phyloP scores from a whole-genome alignment of 2,113 vertebrate species.

The Carlito syrichta region DNA sequence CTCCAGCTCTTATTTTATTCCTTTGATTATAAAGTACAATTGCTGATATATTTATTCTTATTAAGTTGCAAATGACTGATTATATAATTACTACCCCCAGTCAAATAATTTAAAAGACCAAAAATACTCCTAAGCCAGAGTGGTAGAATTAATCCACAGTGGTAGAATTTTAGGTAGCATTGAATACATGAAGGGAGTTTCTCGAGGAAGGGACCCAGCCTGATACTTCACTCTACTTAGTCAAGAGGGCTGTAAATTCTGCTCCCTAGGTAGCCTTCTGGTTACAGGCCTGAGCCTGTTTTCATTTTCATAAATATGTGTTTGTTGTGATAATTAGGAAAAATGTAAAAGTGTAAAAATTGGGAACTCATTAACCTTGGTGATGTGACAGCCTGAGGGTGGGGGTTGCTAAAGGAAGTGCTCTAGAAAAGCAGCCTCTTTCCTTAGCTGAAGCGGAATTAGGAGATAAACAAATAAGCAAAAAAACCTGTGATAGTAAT shows the following conservation, averaged over 20 bases:
- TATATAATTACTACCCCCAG: not conserved
- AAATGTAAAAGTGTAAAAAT: slow-evolving; percentile 45
- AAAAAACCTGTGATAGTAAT: slow-evolving; percentile 22
- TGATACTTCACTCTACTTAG: not conserved
- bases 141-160: not conserved
- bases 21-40: not conserved
- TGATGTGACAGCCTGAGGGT: not conserved
- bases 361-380: slow-evolving; percentile 21
- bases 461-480: not conserved
- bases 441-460: not conserved
- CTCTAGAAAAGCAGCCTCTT: not conserved
- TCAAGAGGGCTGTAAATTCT: not conserved
- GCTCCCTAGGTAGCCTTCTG: not conserved
- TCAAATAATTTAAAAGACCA: not conserved
- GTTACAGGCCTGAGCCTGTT: not conserved
- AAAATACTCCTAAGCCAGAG: not conserved
- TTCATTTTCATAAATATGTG: slow-evolving; percentile 39
- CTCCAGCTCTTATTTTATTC: not conserved
- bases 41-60: not conserved
- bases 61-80: slow-evolving; percentile 11
- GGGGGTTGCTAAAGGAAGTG: not conserved
- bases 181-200: not conserved
- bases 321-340: slow-evolving; percentile 49
- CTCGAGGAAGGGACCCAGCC: not conserved
- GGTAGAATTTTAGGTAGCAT: not conserved